Base-by-base conservation (phyloP, 2,797 vertebrate genomes). In the Melanotaenia pygmaea region DNA sequence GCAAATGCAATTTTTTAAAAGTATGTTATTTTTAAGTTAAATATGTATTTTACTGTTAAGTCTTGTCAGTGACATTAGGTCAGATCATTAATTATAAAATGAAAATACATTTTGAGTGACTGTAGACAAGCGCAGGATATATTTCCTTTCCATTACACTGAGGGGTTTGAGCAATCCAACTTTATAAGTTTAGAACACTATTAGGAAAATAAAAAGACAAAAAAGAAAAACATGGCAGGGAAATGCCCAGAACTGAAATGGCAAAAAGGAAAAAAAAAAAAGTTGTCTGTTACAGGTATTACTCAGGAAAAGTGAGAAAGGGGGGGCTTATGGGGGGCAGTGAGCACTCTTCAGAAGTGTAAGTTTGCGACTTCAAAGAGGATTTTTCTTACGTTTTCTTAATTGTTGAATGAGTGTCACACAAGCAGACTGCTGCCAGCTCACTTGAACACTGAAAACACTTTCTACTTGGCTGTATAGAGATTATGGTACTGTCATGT, bases 191-290 rank as follows among this genome's bases (percentile, higher is more conserved):
- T 94, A 95, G 92, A 92, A 95, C 86, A 94, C 94, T 90, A 24
- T 28, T 26, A 28, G 22, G 26, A 14, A 22, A n/a, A 22, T n/a
- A 22, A 24, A 18, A 90, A 26, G 26, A 26, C 26, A 90, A 82
- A 71, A 71, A 79, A 86, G 8, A 84, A 67, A 81, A 89, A 77
- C 88, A 94, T 86, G 93, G 95, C 96, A 97, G 96, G 96, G 96
- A 97, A 91, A 95, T 95, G 95, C 96, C 96, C 95, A 96, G 95
- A 95, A 94, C 84, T 94, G 91, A 97, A 95, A 94, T 92, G 90
- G 94, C 96, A 96, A 96, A 95, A 20, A 47, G 11, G 20, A 93
- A 94, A 87, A 70, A 74, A 91, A 87, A 94, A 91, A 90, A 73
- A 82, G 71, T 80, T 73, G 86, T 93, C 93, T 95, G 94, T 95